These are phyloP conservation scores for Tetheella fluctuosa DNA, from an alignment of 2,888 invertebrate species.

Conservation along the genomic window DNA sequence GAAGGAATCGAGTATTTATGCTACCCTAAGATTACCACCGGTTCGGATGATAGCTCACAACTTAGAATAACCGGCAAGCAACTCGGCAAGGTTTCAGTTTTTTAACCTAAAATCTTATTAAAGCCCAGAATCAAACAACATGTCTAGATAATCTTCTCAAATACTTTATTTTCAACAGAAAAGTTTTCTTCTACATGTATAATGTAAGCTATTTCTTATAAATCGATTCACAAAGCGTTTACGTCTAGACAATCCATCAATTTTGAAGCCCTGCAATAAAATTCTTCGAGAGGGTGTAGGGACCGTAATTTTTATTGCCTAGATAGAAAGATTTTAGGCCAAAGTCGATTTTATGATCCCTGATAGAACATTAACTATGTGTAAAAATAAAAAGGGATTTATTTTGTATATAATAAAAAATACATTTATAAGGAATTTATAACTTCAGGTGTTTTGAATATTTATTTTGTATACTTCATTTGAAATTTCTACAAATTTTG, in stretches of 20 bases:
- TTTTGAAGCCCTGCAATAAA: neutral
- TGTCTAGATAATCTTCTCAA: neutral
- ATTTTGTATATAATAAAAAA: neutral
- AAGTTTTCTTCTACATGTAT: neutral
- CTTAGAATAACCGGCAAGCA: too few species aligned
- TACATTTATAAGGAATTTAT: too few species aligned
- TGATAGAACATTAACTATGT: neutral
- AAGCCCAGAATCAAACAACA: too few species aligned
- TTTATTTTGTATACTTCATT: too few species aligned
- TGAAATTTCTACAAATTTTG: too few species aligned
- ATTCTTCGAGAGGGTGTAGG: neutral
- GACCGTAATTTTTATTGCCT: neutral
- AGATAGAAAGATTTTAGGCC: neutral
- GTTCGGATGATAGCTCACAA: too few species aligned
- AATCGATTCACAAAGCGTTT: slow-evolving; percentile 7
- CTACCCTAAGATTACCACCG: too few species aligned
- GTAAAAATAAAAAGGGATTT: neutral
- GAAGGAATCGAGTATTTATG: too few species aligned
- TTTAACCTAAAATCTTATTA: too few species aligned
- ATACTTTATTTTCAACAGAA: slow-evolving; percentile 1
- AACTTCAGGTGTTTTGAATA: too few species aligned
- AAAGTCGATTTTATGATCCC: slow-evolving; percentile 2
- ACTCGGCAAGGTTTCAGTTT: too few species aligned
- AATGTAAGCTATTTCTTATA: neutral
- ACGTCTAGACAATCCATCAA: slow-evolving; percentile 9